Evolutionary conservation across 2,113 vertebrate species (phyloP).

Genomic region (Petrocephalus zakoni): DNA sequence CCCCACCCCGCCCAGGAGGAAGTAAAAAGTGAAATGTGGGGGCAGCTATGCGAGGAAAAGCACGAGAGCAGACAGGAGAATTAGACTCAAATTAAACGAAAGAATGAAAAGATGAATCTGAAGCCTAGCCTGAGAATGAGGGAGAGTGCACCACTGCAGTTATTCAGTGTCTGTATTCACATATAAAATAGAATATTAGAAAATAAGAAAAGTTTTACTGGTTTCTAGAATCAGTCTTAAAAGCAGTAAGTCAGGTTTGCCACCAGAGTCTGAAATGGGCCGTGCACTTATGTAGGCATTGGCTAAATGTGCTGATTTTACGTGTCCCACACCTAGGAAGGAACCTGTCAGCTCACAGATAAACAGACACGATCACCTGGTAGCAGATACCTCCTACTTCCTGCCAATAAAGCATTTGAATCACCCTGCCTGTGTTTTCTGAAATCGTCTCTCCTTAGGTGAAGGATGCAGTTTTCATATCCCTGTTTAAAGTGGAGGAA

Average conservation of each 20-base stretch:
- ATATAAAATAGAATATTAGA: neutral
- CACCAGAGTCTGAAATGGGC: neutral
- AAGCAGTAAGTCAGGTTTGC: neutral
- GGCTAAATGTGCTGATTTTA: neutral
- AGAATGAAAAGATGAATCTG: constrained; percentile 20
- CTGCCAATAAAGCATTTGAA: constrained; percentile 6
- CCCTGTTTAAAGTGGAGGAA: neutral
- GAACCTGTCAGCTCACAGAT: neutral
- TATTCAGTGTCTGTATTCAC: neutral
- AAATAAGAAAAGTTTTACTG: neutral
- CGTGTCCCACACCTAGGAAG: neutral
- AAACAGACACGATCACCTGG: neutral
- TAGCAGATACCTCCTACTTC: neutral
- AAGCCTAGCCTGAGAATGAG: constrained; percentile 26
- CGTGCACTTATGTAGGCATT: neutral
- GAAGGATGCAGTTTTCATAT: neutral
- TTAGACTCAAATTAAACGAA: constrained; percentile 26
- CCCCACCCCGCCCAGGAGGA: constrained; percentile 41
- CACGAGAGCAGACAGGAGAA: neutral
- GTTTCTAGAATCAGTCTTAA: neutral
- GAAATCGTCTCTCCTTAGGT: neutral
- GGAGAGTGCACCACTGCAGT: neutral
- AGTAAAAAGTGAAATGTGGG: constrained; percentile 39
- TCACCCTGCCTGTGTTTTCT: neutral
- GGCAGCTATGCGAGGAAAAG: neutral